Conservation (phyloP, 1,140 invertebrate species). For the Eumaeus atala region DNA sequence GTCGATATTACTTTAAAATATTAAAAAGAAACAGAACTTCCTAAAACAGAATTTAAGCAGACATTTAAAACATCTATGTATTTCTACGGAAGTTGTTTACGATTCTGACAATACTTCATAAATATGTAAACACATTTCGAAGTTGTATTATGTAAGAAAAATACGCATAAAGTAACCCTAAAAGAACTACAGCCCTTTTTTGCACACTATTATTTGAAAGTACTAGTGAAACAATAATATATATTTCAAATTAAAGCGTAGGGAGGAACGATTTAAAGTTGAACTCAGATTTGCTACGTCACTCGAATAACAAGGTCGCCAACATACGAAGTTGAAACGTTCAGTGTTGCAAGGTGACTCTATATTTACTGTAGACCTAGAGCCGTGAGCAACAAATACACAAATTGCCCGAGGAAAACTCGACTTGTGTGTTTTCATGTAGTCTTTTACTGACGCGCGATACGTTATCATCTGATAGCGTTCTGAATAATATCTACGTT, state of each 20-base stretch:
- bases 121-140: conserved; percentile 5
- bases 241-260: no score
- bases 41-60: no score
- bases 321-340: conserved; percentile 14
- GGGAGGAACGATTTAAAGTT: conserved; percentile 1
- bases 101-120: not conserved
- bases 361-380: conserved; percentile 30
- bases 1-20: no score
- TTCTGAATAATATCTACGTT: conserved; percentile 25
- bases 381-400: conserved; percentile 11
- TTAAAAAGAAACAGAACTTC: no score
- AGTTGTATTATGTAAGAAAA: not conserved
- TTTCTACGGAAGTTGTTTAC: no score
- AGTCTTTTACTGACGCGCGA: conserved; percentile 28
- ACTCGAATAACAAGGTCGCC: conserved; percentile 17
- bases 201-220: no score
- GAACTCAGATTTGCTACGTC: conserved; percentile 2
- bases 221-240: no score
- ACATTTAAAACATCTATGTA: no score
- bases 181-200: no score
- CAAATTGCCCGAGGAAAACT: conserved; percentile 52
- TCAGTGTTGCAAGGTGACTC: conserved; percentile 20
- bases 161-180: no score
- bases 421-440: conserved; percentile 31
- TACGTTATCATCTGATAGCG: conserved; percentile 43